These are phyloP conservation scores for Listrodromus nycthemerus DNA, from an alignment of 2,888 invertebrate genomes.

Conservation along the genomic window DNA sequence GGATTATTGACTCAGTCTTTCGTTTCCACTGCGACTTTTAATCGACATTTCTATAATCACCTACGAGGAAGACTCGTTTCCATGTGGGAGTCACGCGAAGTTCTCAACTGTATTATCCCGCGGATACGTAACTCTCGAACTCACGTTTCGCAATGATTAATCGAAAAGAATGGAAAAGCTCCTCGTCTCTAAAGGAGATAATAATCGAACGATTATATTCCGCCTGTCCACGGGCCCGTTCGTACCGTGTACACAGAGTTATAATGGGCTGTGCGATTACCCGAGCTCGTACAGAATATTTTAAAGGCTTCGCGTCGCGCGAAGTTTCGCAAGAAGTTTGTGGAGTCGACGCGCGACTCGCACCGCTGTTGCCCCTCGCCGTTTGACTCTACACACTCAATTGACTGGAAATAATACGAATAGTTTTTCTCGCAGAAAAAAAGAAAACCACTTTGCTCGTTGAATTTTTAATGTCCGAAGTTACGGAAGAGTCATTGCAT, in stretches of 20 bases:
- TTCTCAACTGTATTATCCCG: neutral
- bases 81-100: neutral
- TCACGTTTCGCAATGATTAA: neutral
- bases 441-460: constrained; percentile 1
- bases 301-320: constrained; percentile 29
- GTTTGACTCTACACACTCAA: neutral
- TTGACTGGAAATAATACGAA: constrained; percentile 18
- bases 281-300: constrained; percentile 31
- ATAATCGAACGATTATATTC: constrained; percentile 42
- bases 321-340: constrained; percentile 31
- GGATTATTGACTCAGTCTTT: neutral
- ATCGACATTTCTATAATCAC: neutral
- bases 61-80: neutral
- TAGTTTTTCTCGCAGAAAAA: constrained; percentile 14
- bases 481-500: neutral
- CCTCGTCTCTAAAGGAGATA: constrained; percentile 13
- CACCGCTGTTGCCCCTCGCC: constrained; percentile 2
- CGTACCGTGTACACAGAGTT: neutral
- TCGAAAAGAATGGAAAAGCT: neutral
- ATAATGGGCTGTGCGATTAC: constrained; percentile 27
- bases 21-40: neutral
- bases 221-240: constrained; percentile 6
- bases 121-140: neutral
- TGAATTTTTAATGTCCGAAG: constrained; percentile 35
- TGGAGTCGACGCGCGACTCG: constrained; percentile 22